Base-by-base conservation (phyloP, 2,797 vertebrate species). In the Micropoecilia bifurca region DNA sequence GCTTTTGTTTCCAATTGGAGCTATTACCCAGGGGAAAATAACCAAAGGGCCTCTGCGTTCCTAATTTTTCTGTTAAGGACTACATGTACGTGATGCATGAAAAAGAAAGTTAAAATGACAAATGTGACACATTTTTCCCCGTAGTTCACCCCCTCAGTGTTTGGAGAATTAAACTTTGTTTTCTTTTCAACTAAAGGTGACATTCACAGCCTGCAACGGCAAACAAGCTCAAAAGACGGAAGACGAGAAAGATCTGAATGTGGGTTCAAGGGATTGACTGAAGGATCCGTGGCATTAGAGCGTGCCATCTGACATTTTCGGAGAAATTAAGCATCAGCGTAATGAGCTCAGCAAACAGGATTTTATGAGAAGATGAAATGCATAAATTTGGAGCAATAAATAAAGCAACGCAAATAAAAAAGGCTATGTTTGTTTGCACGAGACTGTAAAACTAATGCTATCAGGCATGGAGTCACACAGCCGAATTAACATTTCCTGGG, bases 301-400 rank as follows among this genome's bases (percentile, higher is more conserved):
- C 79, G 71, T 83, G 86, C 79, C 83, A 83, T 83, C 86, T 90
- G 88, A 91, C 83, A 90, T 92, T 91, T 92, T 82, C 25, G 53
- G 83, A 79, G 61, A 85, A 84, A 86, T 81, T 45, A 90, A 50
- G 25, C 78, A 75, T 77, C 79, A 69, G 63, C 63, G n/a, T 85
- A 83, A 79, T 91, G 81, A 79, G 73, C 76, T 88, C 75, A 73
- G 85, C 73, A 89, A 89, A 92, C 75, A 91, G 75, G 79, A 79
- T 88, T 89, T 87, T 72, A 86, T 83, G 79, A 83, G 82, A 79
- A 87, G 25, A 74, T 30, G 13, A 82, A 85, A 85, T 84, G 20
- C 12, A 79, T 83, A 82, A 50, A 8, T 14, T 14, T 6, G 6
- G n/a, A 5, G 72, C 74, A 84, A 76, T 59, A 76, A 75, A 82